Evolutionary conservation across 2,113 vertebrate species (phyloP), one percentile per base, ranked within the genome.

Genomic region (Trichechus manatus): DNA sequence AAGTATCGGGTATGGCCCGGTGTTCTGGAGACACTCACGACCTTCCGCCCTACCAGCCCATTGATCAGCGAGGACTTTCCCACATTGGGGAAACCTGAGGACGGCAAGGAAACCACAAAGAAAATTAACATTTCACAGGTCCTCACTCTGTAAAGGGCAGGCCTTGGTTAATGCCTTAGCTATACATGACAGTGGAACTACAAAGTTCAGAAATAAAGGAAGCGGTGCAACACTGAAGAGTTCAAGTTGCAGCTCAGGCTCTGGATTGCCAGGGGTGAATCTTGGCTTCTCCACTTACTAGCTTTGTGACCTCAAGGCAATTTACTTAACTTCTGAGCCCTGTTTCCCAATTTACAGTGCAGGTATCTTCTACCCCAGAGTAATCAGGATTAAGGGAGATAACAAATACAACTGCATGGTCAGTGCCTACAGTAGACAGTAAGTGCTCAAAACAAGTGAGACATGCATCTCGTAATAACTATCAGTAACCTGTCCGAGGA

Each of bases 1-100:
- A 99, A 99, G 96, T 99, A 99, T 93, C 99, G 99, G 44, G 99
- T 99, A 97, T 99, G 99, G n/a, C 99, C 99, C 1, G 99, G 99
- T 0, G 99, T 99, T 22, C 99, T 99, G 56, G 99, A 99, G 33
- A 99, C 99, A 11, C 99, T 99, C 96, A 99, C 99, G 0, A 99
- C 99, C 98, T 99, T 99, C 95, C 97, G 98, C 15, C 99, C 99
- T 9, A 99, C 99, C 78, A 99, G 98, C 29, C 99, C 99, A 22
- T 99, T 99, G 93, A 99, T 99, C 68, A 99, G 98, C 0, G 99
- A 99, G 0, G 99, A 99, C 93, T 99, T 99, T 0, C 99, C 99
- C 15, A 99, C 99, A 0, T 99, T 99, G 9, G 99, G 99, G 95
- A 99, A 99, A 25, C 99, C 99, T 99, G 96, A 1, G 59, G 23